Conservation (phyloP, 2,113 vertebrate genomes). For the Synodontis membranacea region DNA sequence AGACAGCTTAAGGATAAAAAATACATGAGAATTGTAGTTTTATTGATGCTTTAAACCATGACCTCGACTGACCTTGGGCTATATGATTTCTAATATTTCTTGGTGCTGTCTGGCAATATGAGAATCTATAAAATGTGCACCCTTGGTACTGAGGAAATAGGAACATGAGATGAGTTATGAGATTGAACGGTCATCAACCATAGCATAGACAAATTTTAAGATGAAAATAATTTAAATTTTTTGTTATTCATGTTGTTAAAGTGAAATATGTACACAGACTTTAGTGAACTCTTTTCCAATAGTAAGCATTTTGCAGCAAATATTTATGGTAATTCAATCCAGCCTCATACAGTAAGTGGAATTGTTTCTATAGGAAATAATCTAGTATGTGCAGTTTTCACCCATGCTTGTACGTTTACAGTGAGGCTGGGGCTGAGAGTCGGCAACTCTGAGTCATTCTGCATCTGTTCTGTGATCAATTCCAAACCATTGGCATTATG, state of each 20-base stretch:
- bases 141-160: conserved; percentile 1
- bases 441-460: conserved; percentile 26
- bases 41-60: conserved; percentile 35
- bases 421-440: not conserved
- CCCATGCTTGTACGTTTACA: not conserved
- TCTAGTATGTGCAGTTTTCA: not conserved
- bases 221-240: not conserved
- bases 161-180: not conserved
- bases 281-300: not conserved
- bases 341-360: not conserved
- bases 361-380: not conserved
- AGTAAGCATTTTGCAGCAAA: not conserved
- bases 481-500: conserved; percentile 57
- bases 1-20: conserved; percentile 25
- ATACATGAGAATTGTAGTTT: not conserved
- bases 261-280: not conserved
- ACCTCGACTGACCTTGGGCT: conserved; percentile 16
- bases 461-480: conserved; percentile 47
- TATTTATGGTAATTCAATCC: not conserved
- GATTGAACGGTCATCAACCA: not conserved
- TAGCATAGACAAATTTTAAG: not conserved
- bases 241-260: conserved; percentile 5
- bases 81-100: conserved; percentile 25
- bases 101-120: conserved; percentile 6
- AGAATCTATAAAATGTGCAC: conserved; percentile 15